Evolutionary conservation across 1,140 invertebrate species (phyloP), one percentile per base, ranked within the genome.

Genomic region (Hypothenemus hampei): DNA sequence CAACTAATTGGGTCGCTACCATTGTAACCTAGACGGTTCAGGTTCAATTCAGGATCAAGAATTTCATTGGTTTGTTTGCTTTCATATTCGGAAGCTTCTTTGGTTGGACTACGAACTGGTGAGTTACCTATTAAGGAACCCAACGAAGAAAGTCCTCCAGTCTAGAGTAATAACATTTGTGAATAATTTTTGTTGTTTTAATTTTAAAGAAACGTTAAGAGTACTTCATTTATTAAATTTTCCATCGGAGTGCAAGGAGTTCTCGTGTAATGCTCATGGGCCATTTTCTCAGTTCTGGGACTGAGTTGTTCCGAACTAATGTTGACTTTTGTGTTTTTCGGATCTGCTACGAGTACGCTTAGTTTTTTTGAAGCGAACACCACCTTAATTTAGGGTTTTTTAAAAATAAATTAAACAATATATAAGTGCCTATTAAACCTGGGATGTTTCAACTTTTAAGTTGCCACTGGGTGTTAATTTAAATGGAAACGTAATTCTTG

Each of bases 331-430:
- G 81, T 80, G 58, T 77, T 74, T 21, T 75, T 75, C 0, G 81
- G 82, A 69, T 84, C 81, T 4, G 83, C 81, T 4, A 84, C 75
- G 20, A 85, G 63, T 16, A 84, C 81, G 31, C 82, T 83, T 13
- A 84, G 74, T 60, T 81, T 83, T 39, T 81, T 78, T n/a, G 81
- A 81, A 64, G 83, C 79, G 62, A 80, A 85, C 15, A 83, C 79
- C 20, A 84, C 79, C 80, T 83, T 57, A 19, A 64, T 16, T 47
- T 47, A 22, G 11, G n/a, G n/a, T n/a, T n/a, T n/a, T n/a, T n/a
- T n/a, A n/a, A n/a, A n/a, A n/a, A n/a, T n/a, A n/a, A n/a, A n/a
- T n/a, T n/a, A n/a, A n/a, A n/a, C n/a, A 1, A 20, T 21, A 21
- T 20, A 22, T 3, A 20, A 11, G 5, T 43, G 18, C 15, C 15